Conservation (phyloP, 2,113 vertebrate genomes). For the Cricetomys ansorgei region DNA sequence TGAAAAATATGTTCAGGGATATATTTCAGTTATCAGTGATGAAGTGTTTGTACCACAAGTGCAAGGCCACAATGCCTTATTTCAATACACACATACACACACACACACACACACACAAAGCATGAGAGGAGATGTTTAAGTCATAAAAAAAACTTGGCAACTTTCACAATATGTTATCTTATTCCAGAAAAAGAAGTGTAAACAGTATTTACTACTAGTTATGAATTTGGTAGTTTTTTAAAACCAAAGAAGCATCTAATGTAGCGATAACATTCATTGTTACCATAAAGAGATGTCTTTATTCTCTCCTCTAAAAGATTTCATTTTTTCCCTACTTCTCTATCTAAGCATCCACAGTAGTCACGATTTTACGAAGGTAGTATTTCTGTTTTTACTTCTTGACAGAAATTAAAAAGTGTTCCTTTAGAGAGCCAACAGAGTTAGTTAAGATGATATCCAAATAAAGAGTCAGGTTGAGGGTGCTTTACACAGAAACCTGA, state of each 20-base stretch:
- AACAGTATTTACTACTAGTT: background rate
- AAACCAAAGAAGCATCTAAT: background rate
- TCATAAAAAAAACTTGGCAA: background rate
- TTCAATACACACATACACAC: background rate
- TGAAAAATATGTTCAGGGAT: background rate
- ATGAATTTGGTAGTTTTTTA: background rate
- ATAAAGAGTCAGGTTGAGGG: background rate
- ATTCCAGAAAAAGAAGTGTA: background rate
- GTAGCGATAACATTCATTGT: background rate
- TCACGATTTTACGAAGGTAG: constrained; percentile 2
- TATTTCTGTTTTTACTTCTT: background rate
- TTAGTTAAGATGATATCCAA: background rate
- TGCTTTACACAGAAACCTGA: background rate
- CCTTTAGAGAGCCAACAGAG: background rate
- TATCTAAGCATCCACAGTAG: background rate
- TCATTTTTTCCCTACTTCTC: background rate
- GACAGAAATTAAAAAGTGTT: background rate
- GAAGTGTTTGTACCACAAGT: background rate
- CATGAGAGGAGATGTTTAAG: background rate
- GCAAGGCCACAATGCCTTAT: background rate
- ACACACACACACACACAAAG: background rate
- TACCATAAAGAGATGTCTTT: background rate
- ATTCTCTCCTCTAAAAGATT: background rate
- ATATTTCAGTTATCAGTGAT: background rate
- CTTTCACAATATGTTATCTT: background rate